Conservation (phyloP, 2,888 invertebrate genomes). For the Eristalis pertinax region DNA sequence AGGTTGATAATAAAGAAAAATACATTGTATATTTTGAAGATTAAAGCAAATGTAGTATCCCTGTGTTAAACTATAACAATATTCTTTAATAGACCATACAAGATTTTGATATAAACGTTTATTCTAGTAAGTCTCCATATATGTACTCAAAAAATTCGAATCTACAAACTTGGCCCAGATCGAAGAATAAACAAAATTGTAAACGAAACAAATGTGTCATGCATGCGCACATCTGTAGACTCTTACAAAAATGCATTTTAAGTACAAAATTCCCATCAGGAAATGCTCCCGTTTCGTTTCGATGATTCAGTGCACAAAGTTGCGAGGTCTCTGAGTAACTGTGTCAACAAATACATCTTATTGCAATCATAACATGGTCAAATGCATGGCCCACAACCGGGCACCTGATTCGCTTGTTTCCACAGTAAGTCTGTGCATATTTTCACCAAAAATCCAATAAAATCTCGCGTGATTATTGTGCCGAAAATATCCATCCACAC, state of each 20-base stretch:
- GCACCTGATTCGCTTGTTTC: slow-evolving; percentile 41
- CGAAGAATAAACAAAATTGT: no score
- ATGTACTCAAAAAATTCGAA: no score
- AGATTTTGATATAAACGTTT: no score
- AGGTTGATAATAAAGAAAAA: no score
- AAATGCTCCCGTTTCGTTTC: not conserved
- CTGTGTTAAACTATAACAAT: no score
- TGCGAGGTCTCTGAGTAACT: not conserved
- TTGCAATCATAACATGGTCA: slow-evolving; percentile 14
- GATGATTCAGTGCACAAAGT: not conserved
- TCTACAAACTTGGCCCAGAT: no score
- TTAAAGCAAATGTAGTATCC: no score
- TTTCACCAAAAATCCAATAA: slow-evolving; percentile 22
- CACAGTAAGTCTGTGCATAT: slow-evolving; percentile 1
- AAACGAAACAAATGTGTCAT: not conserved
- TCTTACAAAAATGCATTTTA: not conserved
- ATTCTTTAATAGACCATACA: no score
- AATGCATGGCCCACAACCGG: not conserved
- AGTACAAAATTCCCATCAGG: not conserved
- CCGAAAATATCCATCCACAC: slow-evolving; percentile 66
- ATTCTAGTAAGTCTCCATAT: no score
- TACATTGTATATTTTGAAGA: no score
- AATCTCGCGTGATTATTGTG: slow-evolving; percentile 23
- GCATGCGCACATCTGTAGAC: not conserved
- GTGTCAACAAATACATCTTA: slow-evolving; percentile 23